These are phyloP conservation scores for Anodontia alba DNA, from an alignment of 2,888 invertebrate species.

Conservation along the genomic window DNA sequence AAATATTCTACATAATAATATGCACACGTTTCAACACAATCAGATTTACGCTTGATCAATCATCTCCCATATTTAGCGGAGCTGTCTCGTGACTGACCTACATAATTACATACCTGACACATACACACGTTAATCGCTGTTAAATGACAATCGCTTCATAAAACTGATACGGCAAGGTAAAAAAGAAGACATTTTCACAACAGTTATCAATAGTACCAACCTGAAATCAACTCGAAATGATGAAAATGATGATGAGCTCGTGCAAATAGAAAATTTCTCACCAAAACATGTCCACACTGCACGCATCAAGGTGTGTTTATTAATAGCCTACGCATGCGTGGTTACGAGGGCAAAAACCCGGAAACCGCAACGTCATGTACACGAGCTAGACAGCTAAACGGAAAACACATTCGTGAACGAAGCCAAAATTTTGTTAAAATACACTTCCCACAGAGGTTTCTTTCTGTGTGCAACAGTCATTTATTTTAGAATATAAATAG, in stretches of 20 bases:
- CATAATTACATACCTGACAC: background rate
- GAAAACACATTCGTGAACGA: background rate
- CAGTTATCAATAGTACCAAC: background rate
- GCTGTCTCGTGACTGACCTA: background rate
- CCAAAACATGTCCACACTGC: constrained; percentile 10
- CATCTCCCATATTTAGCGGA: background rate
- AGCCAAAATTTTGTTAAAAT: no score
- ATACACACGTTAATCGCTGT: background rate
- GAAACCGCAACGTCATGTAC: constrained; percentile 3
- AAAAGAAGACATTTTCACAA: background rate
- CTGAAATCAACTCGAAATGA: background rate
- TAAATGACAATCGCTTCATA: background rate
- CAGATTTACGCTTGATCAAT: background rate
- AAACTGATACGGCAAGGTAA: background rate
- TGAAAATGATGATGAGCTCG: background rate
- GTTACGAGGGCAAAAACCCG: background rate
- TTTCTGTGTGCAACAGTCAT: no score
- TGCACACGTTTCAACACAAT: background rate
- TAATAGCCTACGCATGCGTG: background rate
- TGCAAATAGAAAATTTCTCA: background rate
- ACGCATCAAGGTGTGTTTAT: constrained; percentile 12
- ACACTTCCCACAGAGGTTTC: no score
- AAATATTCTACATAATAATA: no score
- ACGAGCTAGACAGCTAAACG: background rate
- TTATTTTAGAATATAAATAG: no score